phyloP scores from a whole-genome alignment of 2,113 vertebrate species.

The Todiramphus chloris region DNA sequence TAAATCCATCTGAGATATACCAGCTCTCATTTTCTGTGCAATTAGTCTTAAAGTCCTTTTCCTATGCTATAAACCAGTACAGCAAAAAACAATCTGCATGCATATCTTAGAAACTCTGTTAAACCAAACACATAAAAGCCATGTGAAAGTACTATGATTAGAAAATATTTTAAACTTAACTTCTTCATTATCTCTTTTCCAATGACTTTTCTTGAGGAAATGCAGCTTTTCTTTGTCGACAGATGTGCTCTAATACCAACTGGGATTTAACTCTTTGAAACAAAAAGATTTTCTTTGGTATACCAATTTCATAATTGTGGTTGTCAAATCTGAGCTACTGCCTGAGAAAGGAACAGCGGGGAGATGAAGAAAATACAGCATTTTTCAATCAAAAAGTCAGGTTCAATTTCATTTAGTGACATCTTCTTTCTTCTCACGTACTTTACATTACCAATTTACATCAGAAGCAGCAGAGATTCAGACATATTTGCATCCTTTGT shows the following conservation, averaged over 20 bases:
- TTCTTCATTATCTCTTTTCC: slow-evolving; percentile 60
- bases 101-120: not conserved
- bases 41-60: not conserved
- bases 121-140: not conserved
- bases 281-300: not conserved
- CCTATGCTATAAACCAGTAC: not conserved
- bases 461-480: not conserved
- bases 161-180: slow-evolving; percentile 60
- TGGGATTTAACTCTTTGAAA: slow-evolving; percentile 13
- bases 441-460: not conserved
- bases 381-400: slow-evolving; percentile 14
- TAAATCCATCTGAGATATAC: not conserved
- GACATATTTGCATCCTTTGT: not conserved
- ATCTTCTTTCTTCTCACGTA: not conserved
- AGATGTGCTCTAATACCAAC: not conserved
- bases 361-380: not conserved
- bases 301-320: not conserved
- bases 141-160: slow-evolving; percentile 19
- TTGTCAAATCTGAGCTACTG: slow-evolving; percentile 7
- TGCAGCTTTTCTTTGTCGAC: not conserved
- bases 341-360: not conserved
- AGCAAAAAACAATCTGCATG: not conserved
- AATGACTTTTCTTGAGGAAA: slow-evolving; percentile 39
- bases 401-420: not conserved
- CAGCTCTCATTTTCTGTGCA: not conserved